Conservation (phyloP, 2,888 invertebrate genomes). For the Dorcus parallelipipedus region DNA sequence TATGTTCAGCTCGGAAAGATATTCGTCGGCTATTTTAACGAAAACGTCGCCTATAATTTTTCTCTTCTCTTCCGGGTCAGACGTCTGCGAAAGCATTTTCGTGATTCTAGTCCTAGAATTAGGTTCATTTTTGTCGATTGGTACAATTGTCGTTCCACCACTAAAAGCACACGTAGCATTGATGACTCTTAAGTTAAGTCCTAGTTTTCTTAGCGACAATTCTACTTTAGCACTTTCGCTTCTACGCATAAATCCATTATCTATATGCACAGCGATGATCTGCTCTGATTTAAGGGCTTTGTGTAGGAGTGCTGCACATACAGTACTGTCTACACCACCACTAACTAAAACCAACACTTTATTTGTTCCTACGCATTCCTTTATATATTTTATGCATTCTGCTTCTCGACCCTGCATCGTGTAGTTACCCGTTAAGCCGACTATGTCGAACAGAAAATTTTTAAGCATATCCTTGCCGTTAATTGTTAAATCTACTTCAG, state of each 20-base stretch:
- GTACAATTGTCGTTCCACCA: slow-evolving; percentile 80
- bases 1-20: slow-evolving; percentile 81
- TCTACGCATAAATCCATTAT: slow-evolving; percentile 98
- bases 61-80: slow-evolving; percentile 96
- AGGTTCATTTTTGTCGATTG: slow-evolving; percentile 51
- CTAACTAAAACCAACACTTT: slow-evolving; percentile 91
- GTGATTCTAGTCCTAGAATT: slow-evolving; percentile 64
- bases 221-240: slow-evolving; percentile 89
- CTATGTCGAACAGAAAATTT: slow-evolving; percentile 92
- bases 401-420: slow-evolving; percentile 85
- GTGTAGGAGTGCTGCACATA: slow-evolving; percentile 93
- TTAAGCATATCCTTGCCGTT: slow-evolving; percentile 89
- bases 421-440: slow-evolving; percentile 80
- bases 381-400: slow-evolving; percentile 89
- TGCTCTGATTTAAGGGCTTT: slow-evolving; percentile 86
- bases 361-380: slow-evolving; percentile 81
- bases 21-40: slow-evolving; percentile 84
- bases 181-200: slow-evolving; percentile 71
- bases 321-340: slow-evolving; percentile 99
- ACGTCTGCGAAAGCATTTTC: slow-evolving; percentile 78
- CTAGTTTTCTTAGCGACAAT: slow-evolving; percentile 75
- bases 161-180: slow-evolving; percentile 70
- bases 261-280: slow-evolving; percentile 95
- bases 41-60: slow-evolving; percentile 99
- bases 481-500: slow-evolving; percentile 93